A percentile compares a stretch with the other conserved stretches of the same genome.
Evolutionary conservation across 64 coral and sea anemone genomes (phyloP).

Genomic region (Montipora cactus): DNA sequence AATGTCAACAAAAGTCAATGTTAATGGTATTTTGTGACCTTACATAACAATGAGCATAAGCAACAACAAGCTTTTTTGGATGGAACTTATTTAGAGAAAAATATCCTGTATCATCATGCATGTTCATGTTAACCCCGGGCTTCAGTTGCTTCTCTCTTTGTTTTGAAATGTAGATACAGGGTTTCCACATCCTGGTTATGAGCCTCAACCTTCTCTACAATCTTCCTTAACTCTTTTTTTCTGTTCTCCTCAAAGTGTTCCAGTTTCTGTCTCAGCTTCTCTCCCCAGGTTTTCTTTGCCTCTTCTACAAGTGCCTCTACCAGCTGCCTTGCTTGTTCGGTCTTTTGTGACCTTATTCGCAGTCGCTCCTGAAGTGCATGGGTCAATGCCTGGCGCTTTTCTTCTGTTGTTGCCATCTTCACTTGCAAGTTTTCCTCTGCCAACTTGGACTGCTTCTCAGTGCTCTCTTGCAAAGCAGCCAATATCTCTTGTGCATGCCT

Average conservation of each 20-base stretch:
- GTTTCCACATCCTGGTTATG: constrained; percentile 67
- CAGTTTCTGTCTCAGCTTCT: constrained; percentile 82
- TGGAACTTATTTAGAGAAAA: too few relatives aligned
- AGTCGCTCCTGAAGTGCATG: constrained; percentile 70
- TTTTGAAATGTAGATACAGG: constrained; percentile 49
- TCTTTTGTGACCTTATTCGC: constrained; percentile 68
- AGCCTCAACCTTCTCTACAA: constrained; percentile 65
- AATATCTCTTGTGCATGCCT: constrained; percentile 75
- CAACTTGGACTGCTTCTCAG: constrained; percentile 76
- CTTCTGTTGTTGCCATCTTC: constrained; percentile 73
- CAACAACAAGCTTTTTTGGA: neutral
- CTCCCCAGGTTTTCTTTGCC: constrained; percentile 60
- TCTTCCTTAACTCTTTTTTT: constrained; percentile 65
- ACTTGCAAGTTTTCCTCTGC: constrained; percentile 73
- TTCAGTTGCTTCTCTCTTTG: constrained; percentile 47
- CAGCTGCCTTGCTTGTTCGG: constrained; percentile 77
- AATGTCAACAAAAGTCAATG: too few relatives aligned
- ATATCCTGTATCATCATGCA: neutral
- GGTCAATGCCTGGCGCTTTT: constrained; percentile 67
- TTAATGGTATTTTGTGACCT: neutral
- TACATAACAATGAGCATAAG: neutral
- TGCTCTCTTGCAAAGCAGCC: constrained; percentile 66
- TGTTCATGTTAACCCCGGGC: constrained; percentile 44
- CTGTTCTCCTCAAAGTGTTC: constrained; percentile 79
- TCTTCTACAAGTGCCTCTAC: constrained; percentile 57